phyloP scores from a whole-genome alignment of 2,888 invertebrate species.

The Sisyra terminalis region DNA sequence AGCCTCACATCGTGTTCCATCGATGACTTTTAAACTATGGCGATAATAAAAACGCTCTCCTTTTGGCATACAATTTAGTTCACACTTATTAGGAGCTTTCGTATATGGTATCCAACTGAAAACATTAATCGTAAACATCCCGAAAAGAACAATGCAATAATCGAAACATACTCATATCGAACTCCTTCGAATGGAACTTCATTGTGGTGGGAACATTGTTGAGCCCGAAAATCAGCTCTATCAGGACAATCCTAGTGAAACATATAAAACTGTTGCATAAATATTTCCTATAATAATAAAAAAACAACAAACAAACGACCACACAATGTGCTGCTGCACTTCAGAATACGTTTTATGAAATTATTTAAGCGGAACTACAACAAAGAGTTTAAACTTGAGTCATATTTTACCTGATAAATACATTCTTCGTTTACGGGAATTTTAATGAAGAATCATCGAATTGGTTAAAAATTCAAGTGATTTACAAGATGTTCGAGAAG shows the following conservation, averaged over 20 bases:
- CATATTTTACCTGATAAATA: too few relatives aligned
- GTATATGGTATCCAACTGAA: slow-evolving; percentile 76
- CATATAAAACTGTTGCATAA: not conserved
- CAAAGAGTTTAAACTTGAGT: too few relatives aligned
- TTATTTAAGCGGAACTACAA: too few relatives aligned
- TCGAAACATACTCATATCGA: slow-evolving; percentile 51
- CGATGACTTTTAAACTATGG: slow-evolving; percentile 61
- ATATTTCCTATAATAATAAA: not conserved
- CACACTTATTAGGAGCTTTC: slow-evolving; percentile 79
- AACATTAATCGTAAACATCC: too few relatives aligned
- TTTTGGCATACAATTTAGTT: slow-evolving; percentile 87
- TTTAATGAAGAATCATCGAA: too few relatives aligned
- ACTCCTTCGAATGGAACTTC: slow-evolving; percentile 63
- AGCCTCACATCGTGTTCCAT: slow-evolving; percentile 71
- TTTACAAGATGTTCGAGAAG: too few relatives aligned
- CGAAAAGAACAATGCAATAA: slow-evolving; percentile 3
- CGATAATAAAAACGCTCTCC: slow-evolving; percentile 84
- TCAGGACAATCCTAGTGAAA: slow-evolving; percentile 57
- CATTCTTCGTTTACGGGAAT: too few relatives aligned
- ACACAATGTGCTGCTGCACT: too few relatives aligned
- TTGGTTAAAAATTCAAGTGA: too few relatives aligned
- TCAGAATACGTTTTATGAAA: too few relatives aligned
- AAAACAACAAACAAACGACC: too few relatives aligned
- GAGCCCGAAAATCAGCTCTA: slow-evolving; percentile 64
- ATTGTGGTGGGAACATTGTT: slow-evolving; percentile 82